Percentiles rank a stretch among this genome's conserved stretches.
phyloP scores from a whole-genome alignment of 1,140 invertebrate genomes.

The Portunus trituberculatus region DNA sequence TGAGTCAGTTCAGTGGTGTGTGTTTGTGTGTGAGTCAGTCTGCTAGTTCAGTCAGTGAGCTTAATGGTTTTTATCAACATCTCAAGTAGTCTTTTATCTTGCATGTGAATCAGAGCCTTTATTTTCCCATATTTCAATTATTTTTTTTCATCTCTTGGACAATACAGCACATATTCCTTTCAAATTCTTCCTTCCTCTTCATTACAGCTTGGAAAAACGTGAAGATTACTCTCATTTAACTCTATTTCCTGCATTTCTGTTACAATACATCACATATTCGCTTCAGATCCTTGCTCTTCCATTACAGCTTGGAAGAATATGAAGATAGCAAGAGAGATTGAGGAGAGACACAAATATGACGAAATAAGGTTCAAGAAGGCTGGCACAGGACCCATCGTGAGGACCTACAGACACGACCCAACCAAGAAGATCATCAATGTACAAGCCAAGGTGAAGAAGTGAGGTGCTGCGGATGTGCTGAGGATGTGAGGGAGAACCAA shows the following conservation, averaged over 20 bases:
- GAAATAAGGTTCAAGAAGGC: slow-evolving; percentile 90
- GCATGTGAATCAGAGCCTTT: too few relatives aligned
- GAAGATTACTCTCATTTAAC: too few relatives aligned
- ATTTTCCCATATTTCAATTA: too few relatives aligned
- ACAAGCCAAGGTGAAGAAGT: slow-evolving; percentile 18
- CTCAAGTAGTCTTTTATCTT: too few relatives aligned
- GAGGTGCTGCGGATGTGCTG: too few relatives aligned
- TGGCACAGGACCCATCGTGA: slow-evolving; percentile 90
- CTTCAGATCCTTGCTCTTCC: neutral
- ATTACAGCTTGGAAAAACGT: slow-evolving; percentile 90
- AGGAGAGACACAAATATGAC: slow-evolving; percentile 88
- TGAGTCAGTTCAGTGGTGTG: neutral
- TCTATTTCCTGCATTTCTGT: neutral
- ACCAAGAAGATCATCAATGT: slow-evolving; percentile 81
- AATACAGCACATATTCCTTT: too few relatives aligned
- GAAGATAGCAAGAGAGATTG: slow-evolving; percentile 88
- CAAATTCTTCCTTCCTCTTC: neutral
- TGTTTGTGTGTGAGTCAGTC: neutral
- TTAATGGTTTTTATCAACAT: too few relatives aligned
- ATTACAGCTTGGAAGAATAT: slow-evolving; percentile 90
- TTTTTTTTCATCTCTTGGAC: too few relatives aligned
- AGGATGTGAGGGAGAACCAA: neutral
- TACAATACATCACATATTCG: neutral
- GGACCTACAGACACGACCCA: slow-evolving; percentile 93
- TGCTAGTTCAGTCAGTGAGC: too few relatives aligned